phyloP scores from a whole-genome alignment of 2,113 vertebrate genomes.

The Etia nguti region DNA sequence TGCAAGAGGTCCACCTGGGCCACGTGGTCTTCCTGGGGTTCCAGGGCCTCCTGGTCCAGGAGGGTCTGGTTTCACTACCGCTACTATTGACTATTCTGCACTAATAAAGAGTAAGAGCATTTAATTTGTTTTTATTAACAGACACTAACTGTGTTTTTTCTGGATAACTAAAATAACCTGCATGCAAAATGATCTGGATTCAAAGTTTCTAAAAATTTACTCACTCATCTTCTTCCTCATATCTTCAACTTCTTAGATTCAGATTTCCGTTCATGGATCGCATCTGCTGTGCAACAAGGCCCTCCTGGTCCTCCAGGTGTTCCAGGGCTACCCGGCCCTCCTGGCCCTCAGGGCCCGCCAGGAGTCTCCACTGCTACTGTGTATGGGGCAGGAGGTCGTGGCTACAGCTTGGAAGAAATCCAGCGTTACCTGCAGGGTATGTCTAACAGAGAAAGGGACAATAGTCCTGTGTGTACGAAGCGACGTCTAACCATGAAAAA shows the following conservation, averaged over 20 bases:
- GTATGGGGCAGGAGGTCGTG: conserved; percentile 25
- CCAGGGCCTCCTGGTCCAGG: conserved; percentile 14
- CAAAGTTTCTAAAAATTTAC: background rate
- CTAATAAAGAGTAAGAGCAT: conserved; percentile 49
- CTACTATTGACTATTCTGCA: conserved; percentile 49
- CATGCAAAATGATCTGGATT: background rate
- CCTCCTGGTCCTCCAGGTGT: conserved; percentile 73
- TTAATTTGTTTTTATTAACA: background rate
- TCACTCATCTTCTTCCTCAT: background rate
- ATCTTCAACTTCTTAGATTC: conserved; percentile 21
- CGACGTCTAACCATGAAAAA: background rate
- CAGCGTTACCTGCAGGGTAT: conserved; percentile 85
- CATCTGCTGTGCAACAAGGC: conserved; percentile 22
- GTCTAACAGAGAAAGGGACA: conserved; percentile 1
- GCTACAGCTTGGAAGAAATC: conserved; percentile 80
- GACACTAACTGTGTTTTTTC: background rate
- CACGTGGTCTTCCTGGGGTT: conserved; percentile 80
- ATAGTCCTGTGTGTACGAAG: background rate
- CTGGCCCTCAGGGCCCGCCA: conserved; percentile 68
- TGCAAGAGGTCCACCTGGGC: conserved; percentile 77
- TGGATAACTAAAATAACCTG: background rate
- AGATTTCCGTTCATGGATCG: conserved; percentile 57
- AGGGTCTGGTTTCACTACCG: background rate
- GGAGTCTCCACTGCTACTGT: conserved; percentile 62
- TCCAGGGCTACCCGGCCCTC: conserved; percentile 55